Conservation (phyloP, 2,797 vertebrate genomes). For the Gastrophryne carolinensis region DNA sequence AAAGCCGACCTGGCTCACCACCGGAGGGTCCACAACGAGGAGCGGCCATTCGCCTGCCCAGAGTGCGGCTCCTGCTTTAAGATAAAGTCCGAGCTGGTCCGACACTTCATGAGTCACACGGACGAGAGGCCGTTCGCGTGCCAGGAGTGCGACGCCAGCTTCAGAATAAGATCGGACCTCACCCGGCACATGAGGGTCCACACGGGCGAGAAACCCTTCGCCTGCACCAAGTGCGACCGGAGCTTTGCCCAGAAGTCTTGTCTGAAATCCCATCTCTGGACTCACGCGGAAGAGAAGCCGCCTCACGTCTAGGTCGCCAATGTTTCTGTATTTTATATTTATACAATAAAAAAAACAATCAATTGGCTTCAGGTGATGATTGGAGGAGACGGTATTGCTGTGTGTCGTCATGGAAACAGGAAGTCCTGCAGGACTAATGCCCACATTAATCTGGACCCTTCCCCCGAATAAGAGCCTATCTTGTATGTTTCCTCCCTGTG, state of each 20-base stretch:
- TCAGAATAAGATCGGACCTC: not conserved
- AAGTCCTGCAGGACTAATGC: too few species aligned
- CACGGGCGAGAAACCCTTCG: not conserved
- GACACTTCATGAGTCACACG: not conserved
- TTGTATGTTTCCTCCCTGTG: too few species aligned
- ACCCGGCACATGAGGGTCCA: not conserved
- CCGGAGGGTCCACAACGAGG: not conserved
- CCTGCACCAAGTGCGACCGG: not conserved
- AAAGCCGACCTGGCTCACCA: slow-evolving; percentile 4
- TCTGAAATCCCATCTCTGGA: not conserved
- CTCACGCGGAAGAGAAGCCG: not conserved
- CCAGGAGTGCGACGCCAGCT: not conserved
- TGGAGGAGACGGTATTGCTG: too few species aligned
- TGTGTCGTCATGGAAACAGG: too few species aligned
- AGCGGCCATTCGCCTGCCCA: not conserved
- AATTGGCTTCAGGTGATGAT: too few species aligned
- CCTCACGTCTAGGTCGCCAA: too few species aligned
- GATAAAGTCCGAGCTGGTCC: not conserved
- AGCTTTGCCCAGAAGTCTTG: not conserved
- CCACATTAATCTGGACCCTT: too few species aligned
- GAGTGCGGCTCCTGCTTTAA: slow-evolving; percentile 20
- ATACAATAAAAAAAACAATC: too few species aligned
- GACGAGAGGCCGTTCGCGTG: not conserved
- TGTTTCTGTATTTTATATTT: too few species aligned
- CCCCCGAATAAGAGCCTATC: too few species aligned